These are phyloP conservation scores for Lithophane leautieri DNA, from an alignment of 2,888 invertebrate genomes.

Conservation along the genomic window DNA sequence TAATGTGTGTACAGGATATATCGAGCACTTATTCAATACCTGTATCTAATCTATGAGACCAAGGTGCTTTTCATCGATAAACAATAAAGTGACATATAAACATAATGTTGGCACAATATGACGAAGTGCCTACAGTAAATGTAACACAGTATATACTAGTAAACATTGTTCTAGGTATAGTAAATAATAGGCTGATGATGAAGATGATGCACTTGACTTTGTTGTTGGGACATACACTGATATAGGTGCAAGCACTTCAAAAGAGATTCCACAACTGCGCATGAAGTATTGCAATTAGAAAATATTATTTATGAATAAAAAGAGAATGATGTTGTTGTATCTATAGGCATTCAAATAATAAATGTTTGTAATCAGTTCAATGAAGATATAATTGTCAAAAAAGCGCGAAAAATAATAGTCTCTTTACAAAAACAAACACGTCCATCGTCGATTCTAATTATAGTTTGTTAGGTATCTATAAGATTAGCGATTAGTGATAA, in stretches of 20 bases:
- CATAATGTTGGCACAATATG: neutral
- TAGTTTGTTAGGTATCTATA: slow-evolving; percentile 28
- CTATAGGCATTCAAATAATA: neutral
- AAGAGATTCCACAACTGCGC: neutral
- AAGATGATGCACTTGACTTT: neutral
- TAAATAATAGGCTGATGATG: neutral
- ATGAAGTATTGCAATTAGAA: neutral
- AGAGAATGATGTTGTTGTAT: neutral
- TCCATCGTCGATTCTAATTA: slow-evolving; percentile 7
- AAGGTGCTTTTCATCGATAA: slow-evolving; percentile 41
- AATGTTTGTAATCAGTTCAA: neutral
- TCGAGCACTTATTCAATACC: slow-evolving; percentile 33
- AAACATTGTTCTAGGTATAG: neutral
- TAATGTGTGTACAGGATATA: slow-evolving; percentile 27
- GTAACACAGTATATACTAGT: neutral
- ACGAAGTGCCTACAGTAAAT: neutral
- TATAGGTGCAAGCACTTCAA: neutral
- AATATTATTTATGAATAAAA: neutral
- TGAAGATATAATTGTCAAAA: neutral
- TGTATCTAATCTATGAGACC: slow-evolving; percentile 48
- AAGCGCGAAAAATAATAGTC: neutral
- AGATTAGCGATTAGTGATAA: slow-evolving; percentile 8
- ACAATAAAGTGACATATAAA: slow-evolving; percentile 24
- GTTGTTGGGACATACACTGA: neutral
- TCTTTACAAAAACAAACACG: neutral